Conservation (phyloP, 2,113 vertebrate species). For the Scolopax mira region DNA sequence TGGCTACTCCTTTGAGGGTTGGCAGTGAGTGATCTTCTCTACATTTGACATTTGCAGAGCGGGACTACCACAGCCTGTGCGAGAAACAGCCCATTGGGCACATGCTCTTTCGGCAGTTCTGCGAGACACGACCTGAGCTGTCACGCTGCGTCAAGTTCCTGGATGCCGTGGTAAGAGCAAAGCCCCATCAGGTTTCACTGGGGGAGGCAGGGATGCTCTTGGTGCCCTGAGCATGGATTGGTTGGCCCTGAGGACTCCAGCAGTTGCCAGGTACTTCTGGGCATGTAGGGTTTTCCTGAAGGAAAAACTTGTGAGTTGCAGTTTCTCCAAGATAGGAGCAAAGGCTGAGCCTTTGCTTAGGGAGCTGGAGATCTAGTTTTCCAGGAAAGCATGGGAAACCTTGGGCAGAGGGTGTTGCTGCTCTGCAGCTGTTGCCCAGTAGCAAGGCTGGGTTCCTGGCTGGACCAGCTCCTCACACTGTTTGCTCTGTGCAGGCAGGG, state of each 20-base stretch:
- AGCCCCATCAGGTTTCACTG: accelerated
- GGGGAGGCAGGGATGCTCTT: neutral
- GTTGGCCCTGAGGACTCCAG: neutral
- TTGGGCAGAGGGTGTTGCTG: neutral
- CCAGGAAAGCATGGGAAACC: neutral
- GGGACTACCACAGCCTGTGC: constrained; percentile 92
- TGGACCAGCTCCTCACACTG: neutral
- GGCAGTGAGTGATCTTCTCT: neutral
- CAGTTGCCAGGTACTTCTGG: neutral
- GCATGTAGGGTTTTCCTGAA: neutral
- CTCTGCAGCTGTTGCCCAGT: neutral
- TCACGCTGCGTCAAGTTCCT: constrained; percentile 88
- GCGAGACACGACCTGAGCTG: constrained; percentile 88
- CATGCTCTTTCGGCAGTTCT: constrained; percentile 91
- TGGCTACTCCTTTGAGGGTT: neutral
- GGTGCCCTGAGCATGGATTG: accelerated
- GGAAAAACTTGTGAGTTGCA: neutral
- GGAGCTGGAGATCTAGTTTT: neutral
- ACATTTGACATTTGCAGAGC: constrained; percentile 72
- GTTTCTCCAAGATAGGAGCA: neutral
- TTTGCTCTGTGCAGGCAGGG: constrained; percentile 79
- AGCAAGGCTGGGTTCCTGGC: neutral
- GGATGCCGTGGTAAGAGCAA: constrained; percentile 91
- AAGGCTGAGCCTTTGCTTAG: neutral
- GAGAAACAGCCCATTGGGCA: constrained; percentile 93